A percentile compares a stretch with the other conserved stretches of the same genome.
Evolutionary conservation across 2,888 invertebrate genomes (phyloP).

Genomic region (Automeris io): DNA sequence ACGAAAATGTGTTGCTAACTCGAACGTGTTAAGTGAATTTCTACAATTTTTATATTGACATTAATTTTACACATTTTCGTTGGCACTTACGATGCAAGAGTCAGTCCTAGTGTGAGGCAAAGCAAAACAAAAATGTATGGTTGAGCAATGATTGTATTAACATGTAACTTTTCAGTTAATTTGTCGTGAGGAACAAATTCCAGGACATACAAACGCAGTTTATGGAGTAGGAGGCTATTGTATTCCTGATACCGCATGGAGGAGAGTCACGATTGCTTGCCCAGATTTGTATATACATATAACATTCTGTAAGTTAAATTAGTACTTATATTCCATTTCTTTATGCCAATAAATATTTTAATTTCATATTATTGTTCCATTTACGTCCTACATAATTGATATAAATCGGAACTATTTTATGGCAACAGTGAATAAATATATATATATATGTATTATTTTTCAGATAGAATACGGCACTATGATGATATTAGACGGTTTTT

Average conservation of each 20-base stretch:
- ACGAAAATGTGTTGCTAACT: too few relatives aligned
- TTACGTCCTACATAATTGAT: too few relatives aligned
- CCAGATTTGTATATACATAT: slow-evolving; percentile 55
- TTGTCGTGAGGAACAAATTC: slow-evolving; percentile 55
- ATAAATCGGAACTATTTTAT: too few relatives aligned
- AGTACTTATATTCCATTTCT: too few relatives aligned
- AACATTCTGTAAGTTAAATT: slow-evolving; percentile 55
- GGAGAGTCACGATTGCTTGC: slow-evolving; percentile 42
- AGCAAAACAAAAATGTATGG: too few relatives aligned
- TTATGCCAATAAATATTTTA: too few relatives aligned
- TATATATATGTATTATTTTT: slow-evolving; percentile 5
- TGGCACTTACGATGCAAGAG: too few relatives aligned
- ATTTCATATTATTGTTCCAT: too few relatives aligned
- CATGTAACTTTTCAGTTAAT: slow-evolving; percentile 44
- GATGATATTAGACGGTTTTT: slow-evolving; percentile 53
- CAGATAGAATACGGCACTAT: slow-evolving; percentile 56
- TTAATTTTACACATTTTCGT: too few relatives aligned
- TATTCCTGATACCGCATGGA: slow-evolving; percentile 60
- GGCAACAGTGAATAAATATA: neutral
- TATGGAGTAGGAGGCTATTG: slow-evolving; percentile 39
- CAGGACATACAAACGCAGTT: slow-evolving; percentile 33
- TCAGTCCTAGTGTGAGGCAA: too few relatives aligned
- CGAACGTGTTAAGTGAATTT: too few relatives aligned
- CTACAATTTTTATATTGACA: too few relatives aligned
- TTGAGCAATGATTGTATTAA: neutral